Conservation (phyloP, 2,797 vertebrate species). For the Nyctibius grandis region DNA sequence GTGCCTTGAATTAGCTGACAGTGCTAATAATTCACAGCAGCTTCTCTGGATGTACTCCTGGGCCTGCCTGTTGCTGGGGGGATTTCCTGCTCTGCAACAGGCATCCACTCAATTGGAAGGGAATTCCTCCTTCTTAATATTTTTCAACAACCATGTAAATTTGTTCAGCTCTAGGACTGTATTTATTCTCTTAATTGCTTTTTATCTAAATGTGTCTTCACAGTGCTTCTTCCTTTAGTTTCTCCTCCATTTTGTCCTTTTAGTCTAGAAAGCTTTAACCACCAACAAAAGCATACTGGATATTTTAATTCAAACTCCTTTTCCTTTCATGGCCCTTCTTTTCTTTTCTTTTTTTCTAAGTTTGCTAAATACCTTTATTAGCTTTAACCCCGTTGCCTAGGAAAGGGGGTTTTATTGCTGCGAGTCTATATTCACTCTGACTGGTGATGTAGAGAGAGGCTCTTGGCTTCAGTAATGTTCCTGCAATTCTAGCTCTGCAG, state of each 20-base stretch:
- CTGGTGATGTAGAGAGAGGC: not conserved
- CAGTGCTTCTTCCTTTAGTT: not conserved
- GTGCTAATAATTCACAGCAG: not conserved
- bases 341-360: not conserved
- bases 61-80: not conserved
- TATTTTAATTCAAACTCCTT: not conserved
- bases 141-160: not conserved
- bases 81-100: not conserved
- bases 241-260: not conserved
- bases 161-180: not conserved
- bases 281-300: not conserved
- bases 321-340: not conserved
- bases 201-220: not conserved
- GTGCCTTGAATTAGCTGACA: not conserved
- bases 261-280: not conserved
- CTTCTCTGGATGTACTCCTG: not conserved
- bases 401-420: not conserved
- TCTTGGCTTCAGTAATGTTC: not conserved
- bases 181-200: not conserved
- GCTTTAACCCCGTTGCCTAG: not conserved
- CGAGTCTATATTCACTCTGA: not conserved
- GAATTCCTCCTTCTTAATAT: not conserved
- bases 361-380: conserved; percentile 16
- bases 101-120: not conserved
- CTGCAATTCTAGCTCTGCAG: not conserved